Evolutionary conservation across 1,140 invertebrate species (phyloP).

Genomic region (Drosophila ohnishii): DNA sequence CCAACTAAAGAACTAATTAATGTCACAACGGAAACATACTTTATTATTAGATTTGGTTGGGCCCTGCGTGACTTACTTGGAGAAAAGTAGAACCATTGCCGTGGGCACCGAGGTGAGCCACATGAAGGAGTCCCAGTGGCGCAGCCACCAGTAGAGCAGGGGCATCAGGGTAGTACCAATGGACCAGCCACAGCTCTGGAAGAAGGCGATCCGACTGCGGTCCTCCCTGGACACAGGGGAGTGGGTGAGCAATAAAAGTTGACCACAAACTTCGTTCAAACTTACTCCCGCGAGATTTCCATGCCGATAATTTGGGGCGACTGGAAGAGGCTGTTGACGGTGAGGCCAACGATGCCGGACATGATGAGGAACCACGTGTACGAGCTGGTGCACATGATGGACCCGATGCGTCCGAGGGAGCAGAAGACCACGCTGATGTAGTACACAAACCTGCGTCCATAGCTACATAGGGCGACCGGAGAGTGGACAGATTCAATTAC

Average conservation of each 20-base stretch:
- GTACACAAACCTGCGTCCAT: slow-evolving; percentile 84
- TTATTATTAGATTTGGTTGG: slow-evolving; percentile 29
- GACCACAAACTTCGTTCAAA: slow-evolving; percentile 48
- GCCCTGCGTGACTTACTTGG: slow-evolving; percentile 77
- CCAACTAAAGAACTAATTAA: slow-evolving; percentile 24
- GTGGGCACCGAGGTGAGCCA: slow-evolving; percentile 83
- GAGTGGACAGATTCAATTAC: slow-evolving; percentile 71
- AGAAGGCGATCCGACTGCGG: slow-evolving; percentile 83
- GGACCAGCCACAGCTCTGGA: slow-evolving; percentile 84
- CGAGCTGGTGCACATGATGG: slow-evolving; percentile 82
- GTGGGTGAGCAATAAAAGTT: slow-evolving; percentile 46
- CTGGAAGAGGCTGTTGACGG: slow-evolving; percentile 84
- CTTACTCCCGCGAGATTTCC: slow-evolving; percentile 83
- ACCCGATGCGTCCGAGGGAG: slow-evolving; percentile 81
- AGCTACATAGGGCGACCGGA: slow-evolving; percentile 68
- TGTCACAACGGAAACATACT: slow-evolving; percentile 11
- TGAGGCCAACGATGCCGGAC: slow-evolving; percentile 82
- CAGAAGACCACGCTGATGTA: slow-evolving; percentile 83
- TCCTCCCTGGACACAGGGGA: slow-evolving; percentile 66
- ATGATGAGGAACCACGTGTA: slow-evolving; percentile 83
- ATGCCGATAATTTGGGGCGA: slow-evolving; percentile 84
- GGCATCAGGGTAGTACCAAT: slow-evolving; percentile 85
- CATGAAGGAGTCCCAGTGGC: slow-evolving; percentile 85
- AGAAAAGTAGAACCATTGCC: slow-evolving; percentile 82
- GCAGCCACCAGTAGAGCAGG: slow-evolving; percentile 85